Conservation (phyloP, 2,113 vertebrate genomes). For the Hemiscyllium ocellatum region DNA sequence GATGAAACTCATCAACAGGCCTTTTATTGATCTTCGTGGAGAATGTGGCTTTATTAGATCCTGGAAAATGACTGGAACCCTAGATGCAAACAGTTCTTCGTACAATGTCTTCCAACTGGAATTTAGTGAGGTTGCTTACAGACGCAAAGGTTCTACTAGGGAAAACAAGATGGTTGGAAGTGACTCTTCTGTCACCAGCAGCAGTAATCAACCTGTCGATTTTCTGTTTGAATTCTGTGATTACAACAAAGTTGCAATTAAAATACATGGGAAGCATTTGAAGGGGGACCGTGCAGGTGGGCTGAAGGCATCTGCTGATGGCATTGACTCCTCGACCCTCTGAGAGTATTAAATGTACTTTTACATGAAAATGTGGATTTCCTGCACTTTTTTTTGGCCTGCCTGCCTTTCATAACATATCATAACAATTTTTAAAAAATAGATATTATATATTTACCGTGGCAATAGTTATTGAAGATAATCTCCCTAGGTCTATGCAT, state of each 20-base stretch:
- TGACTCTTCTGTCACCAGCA: conserved; percentile 86
- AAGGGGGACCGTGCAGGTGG: conserved; percentile 93
- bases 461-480: conserved; percentile 5
- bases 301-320: conserved; percentile 82
- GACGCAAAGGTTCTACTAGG: conserved; percentile 87
- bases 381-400: neutral
- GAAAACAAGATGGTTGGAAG: conserved; percentile 94
- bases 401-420: neutral
- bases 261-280: conserved; percentile 82
- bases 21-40: conserved; percentile 86
- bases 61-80: conserved; percentile 87
- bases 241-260: conserved; percentile 94
- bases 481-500: neutral
- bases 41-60: conserved; percentile 97
- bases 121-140: conserved; percentile 86
- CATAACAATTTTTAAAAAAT: neutral
- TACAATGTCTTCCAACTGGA: conserved; percentile 92
- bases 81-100: conserved; percentile 90
- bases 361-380: conserved; percentile 43
- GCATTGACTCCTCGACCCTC: conserved; percentile 81
- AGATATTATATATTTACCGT: neutral
- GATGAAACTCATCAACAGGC: conserved; percentile 97
- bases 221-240: conserved; percentile 97
- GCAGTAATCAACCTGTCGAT: conserved; percentile 81
- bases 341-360: conserved; percentile 86